Conservation (phyloP, 2,113 vertebrate genomes). For the Cervus canadensis region DNA sequence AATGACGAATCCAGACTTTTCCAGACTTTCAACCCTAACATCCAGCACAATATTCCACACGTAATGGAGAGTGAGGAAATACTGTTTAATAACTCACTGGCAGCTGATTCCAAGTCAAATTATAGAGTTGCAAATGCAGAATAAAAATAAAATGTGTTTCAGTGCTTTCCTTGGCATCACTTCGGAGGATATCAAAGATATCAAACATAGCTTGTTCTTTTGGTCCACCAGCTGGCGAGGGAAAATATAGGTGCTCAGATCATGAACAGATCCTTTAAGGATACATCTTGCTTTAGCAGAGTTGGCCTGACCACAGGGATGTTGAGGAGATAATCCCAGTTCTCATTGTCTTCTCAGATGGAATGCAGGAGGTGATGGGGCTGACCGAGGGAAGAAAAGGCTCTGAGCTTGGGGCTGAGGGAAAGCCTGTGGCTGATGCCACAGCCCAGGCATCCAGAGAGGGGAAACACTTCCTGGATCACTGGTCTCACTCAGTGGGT, state of each 20-base stretch:
- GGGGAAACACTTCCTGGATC: background rate
- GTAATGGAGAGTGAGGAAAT: background rate
- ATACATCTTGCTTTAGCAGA: background rate
- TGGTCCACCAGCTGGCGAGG: background rate
- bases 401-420: background rate
- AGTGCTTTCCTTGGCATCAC: background rate
- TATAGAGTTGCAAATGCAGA: background rate
- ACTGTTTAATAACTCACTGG: background rate
- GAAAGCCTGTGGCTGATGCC: background rate
- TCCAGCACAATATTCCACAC: background rate
- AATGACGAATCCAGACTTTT: background rate
- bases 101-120: background rate
- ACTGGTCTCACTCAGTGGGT: background rate
- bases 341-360: background rate
- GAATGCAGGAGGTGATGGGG: background rate
- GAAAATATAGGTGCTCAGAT: background rate
- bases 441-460: rapidly evolving
- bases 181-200: background rate
- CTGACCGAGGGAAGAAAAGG: background rate
- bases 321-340: background rate
- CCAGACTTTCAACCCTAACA: background rate
- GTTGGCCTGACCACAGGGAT: background rate
- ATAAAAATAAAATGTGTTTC: slow-evolving; percentile 29
- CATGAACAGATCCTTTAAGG: background rate
- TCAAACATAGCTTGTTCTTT: background rate